These are phyloP conservation scores for Maconellicoccus hirsutus DNA, from an alignment of 1,140 invertebrate species.

Conservation along the genomic window DNA sequence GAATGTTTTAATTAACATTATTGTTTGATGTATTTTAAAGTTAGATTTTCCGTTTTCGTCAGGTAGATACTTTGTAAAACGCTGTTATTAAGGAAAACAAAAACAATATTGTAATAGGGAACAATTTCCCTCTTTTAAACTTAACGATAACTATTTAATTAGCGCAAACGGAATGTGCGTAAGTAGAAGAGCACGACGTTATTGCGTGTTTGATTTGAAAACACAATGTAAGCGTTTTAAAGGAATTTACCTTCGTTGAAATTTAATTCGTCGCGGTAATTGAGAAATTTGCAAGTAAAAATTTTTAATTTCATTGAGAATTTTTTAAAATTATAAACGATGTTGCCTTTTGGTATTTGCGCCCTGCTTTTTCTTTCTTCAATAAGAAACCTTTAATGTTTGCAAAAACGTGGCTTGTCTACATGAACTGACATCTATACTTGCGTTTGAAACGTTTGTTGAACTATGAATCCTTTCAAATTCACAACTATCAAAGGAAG, in stretches of 20 bases:
- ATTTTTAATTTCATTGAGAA: no score
- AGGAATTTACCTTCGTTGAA: no score
- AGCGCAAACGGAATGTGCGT: constrained; percentile 2
- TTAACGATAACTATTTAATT: constrained; percentile 1
- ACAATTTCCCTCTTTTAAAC: constrained; percentile 5
- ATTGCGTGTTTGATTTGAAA: no score
- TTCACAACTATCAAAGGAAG: background rate
- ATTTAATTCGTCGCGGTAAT: no score
- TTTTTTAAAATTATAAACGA: no score
- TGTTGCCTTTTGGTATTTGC: no score
- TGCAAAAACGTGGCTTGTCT: no score
- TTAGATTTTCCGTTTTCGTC: background rate
- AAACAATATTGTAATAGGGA: background rate
- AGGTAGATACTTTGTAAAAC: constrained; percentile 5
- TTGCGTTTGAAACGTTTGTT: background rate
- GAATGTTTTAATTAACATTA: constrained; percentile 5
- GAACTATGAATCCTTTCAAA: background rate
- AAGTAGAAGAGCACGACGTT: background rate
- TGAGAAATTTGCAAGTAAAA: no score
- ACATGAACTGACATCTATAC: background rate
- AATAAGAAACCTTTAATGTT: no score
- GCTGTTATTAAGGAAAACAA: background rate
- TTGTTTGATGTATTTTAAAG: background rate
- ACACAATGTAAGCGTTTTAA: no score
- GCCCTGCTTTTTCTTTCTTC: no score